These are phyloP conservation scores for Drosophila asahinai DNA, from an alignment of 1,140 invertebrate genomes.

Conservation along the genomic window DNA sequence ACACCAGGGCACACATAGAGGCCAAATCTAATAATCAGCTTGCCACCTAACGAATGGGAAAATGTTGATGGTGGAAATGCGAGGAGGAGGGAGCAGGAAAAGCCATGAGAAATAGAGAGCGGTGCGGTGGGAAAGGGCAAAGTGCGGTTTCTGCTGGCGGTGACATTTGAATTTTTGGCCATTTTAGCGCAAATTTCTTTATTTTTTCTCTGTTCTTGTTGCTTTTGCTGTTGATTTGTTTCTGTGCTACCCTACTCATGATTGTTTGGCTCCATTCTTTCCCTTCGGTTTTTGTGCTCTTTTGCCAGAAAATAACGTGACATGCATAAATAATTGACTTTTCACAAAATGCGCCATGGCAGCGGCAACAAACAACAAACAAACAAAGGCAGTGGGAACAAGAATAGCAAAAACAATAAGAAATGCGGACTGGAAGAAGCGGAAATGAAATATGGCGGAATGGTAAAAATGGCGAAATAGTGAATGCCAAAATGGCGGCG, in stretches of 20 bases:
- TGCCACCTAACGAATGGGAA: constrained; percentile 44
- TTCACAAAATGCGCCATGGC: constrained; percentile 59
- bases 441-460: constrained; percentile 78
- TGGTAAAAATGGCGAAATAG: constrained; percentile 60
- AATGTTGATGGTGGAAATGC: constrained; percentile 32
- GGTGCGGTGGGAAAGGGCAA: constrained; percentile 1
- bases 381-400: constrained; percentile 47
- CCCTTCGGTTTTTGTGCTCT: constrained; percentile 24
- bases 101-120: not conserved
- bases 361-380: constrained; percentile 44
- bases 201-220: constrained; percentile 15
- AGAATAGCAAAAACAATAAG: constrained; percentile 37
- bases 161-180: constrained; percentile 67
- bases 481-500: constrained; percentile 73
- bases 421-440: constrained; percentile 20
- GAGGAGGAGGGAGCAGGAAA: constrained; percentile 7
- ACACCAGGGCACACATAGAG: constrained; percentile 17
- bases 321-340: constrained; percentile 79
- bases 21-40: constrained; percentile 71
- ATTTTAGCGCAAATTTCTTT: constrained; percentile 58
- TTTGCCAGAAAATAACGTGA: constrained; percentile 72
- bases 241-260: constrained; percentile 40
- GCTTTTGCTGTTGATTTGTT: constrained; percentile 18
- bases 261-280: constrained; percentile 44
- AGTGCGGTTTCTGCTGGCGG: constrained; percentile 45